phyloP scores from a whole-genome alignment of 1,140 invertebrate genomes.

The Habropoda laboriosa region DNA sequence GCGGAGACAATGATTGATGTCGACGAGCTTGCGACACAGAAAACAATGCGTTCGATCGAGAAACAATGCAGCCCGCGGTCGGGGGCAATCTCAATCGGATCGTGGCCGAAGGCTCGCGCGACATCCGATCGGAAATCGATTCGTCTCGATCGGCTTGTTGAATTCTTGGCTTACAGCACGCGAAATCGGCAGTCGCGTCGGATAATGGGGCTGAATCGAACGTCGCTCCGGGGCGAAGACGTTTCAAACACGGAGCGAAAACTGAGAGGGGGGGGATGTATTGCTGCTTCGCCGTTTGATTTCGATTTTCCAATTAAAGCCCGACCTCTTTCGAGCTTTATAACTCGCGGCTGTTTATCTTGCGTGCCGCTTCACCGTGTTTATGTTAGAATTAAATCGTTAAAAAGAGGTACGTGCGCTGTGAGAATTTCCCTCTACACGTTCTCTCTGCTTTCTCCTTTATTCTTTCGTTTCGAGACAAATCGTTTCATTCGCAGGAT shows the following conservation, averaged over 20 bases:
- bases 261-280: too few relatives aligned
- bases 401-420: too few relatives aligned
- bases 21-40: conserved; percentile 47
- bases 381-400: neutral
- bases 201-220: conserved; percentile 37
- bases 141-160: conserved; percentile 38
- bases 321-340: neutral
- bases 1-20: conserved; percentile 56
- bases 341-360: neutral
- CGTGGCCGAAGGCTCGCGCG: conserved; percentile 19
- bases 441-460: too few relatives aligned
- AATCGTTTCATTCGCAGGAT: too few relatives aligned
- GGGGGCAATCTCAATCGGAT: conserved; percentile 54
- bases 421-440: too few relatives aligned
- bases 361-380: neutral
- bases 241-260: conserved; percentile 6
- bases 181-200: conserved; percentile 17
- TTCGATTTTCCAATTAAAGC: conserved; percentile 31
- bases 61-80: conserved; percentile 62
- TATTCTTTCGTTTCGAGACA: too few relatives aligned
- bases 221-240: conserved; percentile 27
- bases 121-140: conserved; percentile 66
- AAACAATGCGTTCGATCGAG: conserved; percentile 68
- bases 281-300: neutral
- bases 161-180: conserved; percentile 44